Evolutionary conservation across 2,888 invertebrate genomes (phyloP).

Genomic region (Ptychoptera contaminata): DNA sequence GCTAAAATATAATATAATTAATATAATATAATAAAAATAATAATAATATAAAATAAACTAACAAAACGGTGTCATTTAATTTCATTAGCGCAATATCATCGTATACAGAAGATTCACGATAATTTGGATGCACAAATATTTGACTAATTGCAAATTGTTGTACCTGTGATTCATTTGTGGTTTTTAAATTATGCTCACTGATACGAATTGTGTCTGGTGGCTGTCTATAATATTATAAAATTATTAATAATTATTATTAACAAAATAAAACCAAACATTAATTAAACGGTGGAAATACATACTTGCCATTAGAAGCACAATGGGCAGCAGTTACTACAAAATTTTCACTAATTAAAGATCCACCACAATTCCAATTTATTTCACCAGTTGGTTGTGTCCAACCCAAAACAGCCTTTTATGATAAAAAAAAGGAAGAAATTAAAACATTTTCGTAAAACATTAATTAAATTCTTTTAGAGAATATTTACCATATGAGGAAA

Average conservation of each 20-base stretch:
- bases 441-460: not conserved
- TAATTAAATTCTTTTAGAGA: no score
- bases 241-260: no score
- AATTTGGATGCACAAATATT: conserved; percentile 31
- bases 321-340: conserved; percentile 10
- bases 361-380: conserved; percentile 5
- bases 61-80: conserved; percentile 13
- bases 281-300: not conserved
- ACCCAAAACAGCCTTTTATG: conserved; percentile 2
- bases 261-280: no score
- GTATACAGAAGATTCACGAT: conserved; percentile 28
- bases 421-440: not conserved
- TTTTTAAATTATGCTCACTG: conserved; percentile 32
- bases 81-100: conserved; percentile 36
- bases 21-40: not conserved
- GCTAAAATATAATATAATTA: not conserved
- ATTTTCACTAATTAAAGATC: conserved; percentile 3
- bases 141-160: conserved; percentile 24
- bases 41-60: not conserved
- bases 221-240: no score
- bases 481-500: conserved; percentile 10
- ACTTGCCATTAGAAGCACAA: conserved; percentile 6
- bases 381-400: not conserved
- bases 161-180: conserved; percentile 23
- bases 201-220: conserved; percentile 31